Conservation (phyloP, 2,888 invertebrate genomes). For the Clanis bilineata region DNA sequence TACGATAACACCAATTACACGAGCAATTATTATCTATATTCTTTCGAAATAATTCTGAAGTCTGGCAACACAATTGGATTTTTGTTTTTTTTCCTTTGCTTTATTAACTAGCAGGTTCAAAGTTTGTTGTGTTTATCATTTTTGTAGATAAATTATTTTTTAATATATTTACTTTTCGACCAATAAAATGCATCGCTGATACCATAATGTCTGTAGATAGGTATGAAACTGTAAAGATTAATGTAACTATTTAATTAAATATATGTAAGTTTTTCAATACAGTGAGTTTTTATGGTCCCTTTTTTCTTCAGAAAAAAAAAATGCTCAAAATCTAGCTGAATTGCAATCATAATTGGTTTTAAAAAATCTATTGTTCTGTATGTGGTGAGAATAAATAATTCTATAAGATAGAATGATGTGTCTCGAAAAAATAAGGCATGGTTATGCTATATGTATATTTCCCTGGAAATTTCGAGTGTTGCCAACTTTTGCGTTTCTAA, state of each 20-base stretch:
- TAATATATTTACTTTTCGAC: constrained; percentile 75
- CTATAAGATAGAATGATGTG: too few relatives aligned
- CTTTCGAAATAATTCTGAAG: constrained; percentile 31
- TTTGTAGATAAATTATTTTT: constrained; percentile 58
- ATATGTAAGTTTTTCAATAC: constrained; percentile 79
- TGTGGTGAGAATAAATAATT: too few relatives aligned
- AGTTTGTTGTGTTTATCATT: constrained; percentile 68
- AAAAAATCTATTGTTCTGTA: too few relatives aligned
- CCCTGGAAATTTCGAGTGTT: too few relatives aligned
- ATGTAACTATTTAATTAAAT: constrained; percentile 81
- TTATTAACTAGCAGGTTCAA: constrained; percentile 55
- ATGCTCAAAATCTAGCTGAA: too few relatives aligned
- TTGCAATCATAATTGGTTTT: too few relatives aligned
- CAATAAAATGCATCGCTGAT: constrained; percentile 78
- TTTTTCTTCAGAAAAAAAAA: neutral
- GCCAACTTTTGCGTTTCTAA: too few relatives aligned
- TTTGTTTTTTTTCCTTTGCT: constrained; percentile 49
- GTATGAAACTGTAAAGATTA: constrained; percentile 78
- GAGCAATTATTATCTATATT: constrained; percentile 22
- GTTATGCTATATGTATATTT: too few relatives aligned
- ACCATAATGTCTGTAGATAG: constrained; percentile 76
- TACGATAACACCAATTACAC: constrained; percentile 13
- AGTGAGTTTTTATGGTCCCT: neutral
- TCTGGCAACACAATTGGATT: constrained; percentile 49
- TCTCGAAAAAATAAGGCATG: too few relatives aligned